Base-by-base conservation (phyloP, 2,888 invertebrate species). In the Drosophila putrida region DNA sequence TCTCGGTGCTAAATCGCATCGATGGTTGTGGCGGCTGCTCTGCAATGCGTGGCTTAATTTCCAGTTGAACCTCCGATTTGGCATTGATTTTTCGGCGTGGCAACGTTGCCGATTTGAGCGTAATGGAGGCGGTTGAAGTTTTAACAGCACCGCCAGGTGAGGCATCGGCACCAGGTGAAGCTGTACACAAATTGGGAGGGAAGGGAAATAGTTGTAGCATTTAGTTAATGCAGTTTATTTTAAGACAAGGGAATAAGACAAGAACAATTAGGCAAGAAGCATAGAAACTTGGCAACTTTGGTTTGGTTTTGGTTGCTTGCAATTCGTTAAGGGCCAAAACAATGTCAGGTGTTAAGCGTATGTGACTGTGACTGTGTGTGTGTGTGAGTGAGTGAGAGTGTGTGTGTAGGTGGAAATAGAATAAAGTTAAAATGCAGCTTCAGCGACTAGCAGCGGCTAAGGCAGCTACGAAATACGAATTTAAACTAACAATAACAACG, bases 101-200 rank as follows among this genome's bases (percentile, higher is more conserved):
- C 71, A 95, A 91, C 0, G 95, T 95, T 0, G 95, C 95, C 64
- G 95, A 95, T 88, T 95, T 95, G 31, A 95, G 90, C 0, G 94
- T 95, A 59, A 95, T 95, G 79, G 95, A 95, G 78, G 95, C 94
- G 27, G 94, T 94, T 13, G 95, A 94, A 3, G 94, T 94, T 91
- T 95, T 94, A 38, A 93, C 90, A 3, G 91, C 83, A 20, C 88
- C 86, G 0, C 85, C 80, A 0, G 79, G 59, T 44, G 86, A 62
- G 4, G 78, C 76, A 44, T 90, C 90, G 35, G 71, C 79, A 27
- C 88, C 88, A 1, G 90, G 89, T 39, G 90, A 90, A 71, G 90
- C 90, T 90, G 68, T 43, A 47, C 8, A n/a, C 15, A 10, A 0
- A 20, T 28, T 2, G 20, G 5, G 10, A 51, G 10, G 20, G 54